Conservation (phyloP, 2,113 vertebrate genomes). For the Crotophaga sulcirostris region DNA sequence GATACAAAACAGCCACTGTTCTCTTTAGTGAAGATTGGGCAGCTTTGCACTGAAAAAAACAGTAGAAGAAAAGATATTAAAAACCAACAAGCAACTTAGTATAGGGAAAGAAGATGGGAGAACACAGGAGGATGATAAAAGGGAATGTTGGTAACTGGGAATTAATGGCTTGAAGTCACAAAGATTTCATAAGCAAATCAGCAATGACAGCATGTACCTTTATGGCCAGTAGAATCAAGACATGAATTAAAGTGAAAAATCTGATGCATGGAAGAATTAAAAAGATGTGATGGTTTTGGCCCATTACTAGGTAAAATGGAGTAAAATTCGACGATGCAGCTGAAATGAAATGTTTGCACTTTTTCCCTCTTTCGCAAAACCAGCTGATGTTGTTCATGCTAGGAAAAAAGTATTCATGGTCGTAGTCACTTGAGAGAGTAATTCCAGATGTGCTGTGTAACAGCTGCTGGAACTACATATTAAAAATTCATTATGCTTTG, state of each 20-base stretch:
- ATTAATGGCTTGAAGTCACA: neutral
- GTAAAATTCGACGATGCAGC: neutral
- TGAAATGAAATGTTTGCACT: neutral
- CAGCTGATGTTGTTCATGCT: neutral
- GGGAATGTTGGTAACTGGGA: neutral
- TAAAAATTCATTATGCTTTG: neutral
- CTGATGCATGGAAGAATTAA: neutral
- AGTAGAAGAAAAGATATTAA: neutral
- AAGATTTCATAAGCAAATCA: neutral
- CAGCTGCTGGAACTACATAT: neutral
- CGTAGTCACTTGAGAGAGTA: neutral
- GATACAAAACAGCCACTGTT: neutral
- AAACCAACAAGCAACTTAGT: neutral
- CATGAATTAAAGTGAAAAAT: neutral
- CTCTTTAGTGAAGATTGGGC: neutral
- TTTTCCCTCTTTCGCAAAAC: neutral
- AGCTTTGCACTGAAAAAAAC: neutral
- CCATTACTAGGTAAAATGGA: neutral
- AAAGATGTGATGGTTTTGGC: accelerated
- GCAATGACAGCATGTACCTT: neutral
- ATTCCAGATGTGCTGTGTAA: neutral
- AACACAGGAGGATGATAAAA: neutral
- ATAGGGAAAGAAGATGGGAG: neutral
- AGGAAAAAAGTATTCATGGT: neutral
- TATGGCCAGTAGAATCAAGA: neutral